phyloP scores from a whole-genome alignment of 2,888 invertebrate genomes.

The Torymus aiolomorphi region DNA sequence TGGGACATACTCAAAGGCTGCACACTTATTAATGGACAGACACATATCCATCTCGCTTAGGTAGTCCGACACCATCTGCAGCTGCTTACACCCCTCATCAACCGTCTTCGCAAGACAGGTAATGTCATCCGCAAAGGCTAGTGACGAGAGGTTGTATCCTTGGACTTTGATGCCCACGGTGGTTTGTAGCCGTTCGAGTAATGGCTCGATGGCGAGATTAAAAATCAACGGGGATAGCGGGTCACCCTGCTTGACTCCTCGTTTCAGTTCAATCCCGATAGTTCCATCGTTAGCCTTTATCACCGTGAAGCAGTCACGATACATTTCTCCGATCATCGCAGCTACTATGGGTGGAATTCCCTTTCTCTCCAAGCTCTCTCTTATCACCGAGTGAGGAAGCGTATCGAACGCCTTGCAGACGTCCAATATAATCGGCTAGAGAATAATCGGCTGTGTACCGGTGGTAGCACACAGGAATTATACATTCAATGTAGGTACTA shows the following conservation, averaged over 20 bases:
- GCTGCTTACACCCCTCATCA: conserved; percentile 14
- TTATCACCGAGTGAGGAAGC: background rate
- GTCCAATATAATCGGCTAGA: too few species aligned
- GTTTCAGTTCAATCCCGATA: background rate
- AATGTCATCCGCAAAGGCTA: conserved; percentile 61
- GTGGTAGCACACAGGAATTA: too few species aligned
- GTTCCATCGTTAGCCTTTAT: background rate
- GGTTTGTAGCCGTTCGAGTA: background rate
- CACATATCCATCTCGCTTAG: conserved; percentile 39
- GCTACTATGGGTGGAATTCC: background rate
- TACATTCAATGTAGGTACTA: too few species aligned
- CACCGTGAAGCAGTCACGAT: background rate
- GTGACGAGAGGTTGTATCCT: background rate
- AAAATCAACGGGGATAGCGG: conserved; percentile 62
- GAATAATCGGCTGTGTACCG: too few species aligned
- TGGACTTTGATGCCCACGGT: background rate
- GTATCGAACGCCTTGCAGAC: conserved; percentile 5
- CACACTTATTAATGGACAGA: conserved; percentile 42
- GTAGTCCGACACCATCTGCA: accelerated
- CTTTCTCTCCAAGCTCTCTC: background rate
- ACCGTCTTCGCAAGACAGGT: conserved; percentile 23
- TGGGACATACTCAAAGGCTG: conserved; percentile 19
- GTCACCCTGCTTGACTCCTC: conserved; percentile 77
- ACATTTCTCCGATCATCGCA: background rate
- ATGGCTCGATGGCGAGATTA: conserved; percentile 18